Evolutionary conservation across 2,888 invertebrate species (phyloP).

Genomic region (Hesperia comma): DNA sequence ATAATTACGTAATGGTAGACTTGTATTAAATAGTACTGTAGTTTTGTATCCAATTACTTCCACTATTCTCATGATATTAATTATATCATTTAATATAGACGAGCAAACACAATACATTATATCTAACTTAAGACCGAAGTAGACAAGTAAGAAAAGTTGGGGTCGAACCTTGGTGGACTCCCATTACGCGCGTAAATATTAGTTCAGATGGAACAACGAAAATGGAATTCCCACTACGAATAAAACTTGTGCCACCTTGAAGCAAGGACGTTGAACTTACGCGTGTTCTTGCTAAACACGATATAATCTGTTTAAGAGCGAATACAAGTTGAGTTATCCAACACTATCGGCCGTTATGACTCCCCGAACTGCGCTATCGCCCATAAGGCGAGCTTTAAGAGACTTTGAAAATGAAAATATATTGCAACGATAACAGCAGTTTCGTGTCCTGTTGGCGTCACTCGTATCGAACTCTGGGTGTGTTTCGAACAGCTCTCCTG

Average conservation of each 20-base stretch:
- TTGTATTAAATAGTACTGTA: neutral
- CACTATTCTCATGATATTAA: neutral
- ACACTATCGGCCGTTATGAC: constrained; percentile 27
- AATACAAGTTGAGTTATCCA: constrained; percentile 32
- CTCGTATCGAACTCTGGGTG: constrained; percentile 25
- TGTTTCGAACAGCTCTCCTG: constrained; percentile 29
- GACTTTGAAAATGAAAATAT: constrained; percentile 40
- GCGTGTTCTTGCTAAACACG: constrained; percentile 19
- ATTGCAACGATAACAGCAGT: constrained; percentile 37
- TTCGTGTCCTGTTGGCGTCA: constrained; percentile 30
- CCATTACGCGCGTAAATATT: constrained; percentile 30
- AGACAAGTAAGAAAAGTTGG: neutral
- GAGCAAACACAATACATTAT: no score
- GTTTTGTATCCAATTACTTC: neutral
- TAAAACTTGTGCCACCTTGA: constrained; percentile 1
- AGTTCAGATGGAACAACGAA: constrained; percentile 13
- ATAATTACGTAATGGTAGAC: neutral
- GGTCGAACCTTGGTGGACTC: constrained; percentile 10
- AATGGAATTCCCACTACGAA: constrained; percentile 16
- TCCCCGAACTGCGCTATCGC: constrained; percentile 29
- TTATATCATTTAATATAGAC: no score
- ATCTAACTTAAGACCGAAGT: neutral
- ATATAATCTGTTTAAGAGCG: constrained; percentile 27
- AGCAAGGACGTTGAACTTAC: constrained; percentile 18
- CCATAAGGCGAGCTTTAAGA: constrained; percentile 38